A percentile compares a stretch with the other conserved stretches of the same genome.
phyloP scores from a whole-genome alignment of 2,113 vertebrate genomes.

The Fukomys damarensis region DNA sequence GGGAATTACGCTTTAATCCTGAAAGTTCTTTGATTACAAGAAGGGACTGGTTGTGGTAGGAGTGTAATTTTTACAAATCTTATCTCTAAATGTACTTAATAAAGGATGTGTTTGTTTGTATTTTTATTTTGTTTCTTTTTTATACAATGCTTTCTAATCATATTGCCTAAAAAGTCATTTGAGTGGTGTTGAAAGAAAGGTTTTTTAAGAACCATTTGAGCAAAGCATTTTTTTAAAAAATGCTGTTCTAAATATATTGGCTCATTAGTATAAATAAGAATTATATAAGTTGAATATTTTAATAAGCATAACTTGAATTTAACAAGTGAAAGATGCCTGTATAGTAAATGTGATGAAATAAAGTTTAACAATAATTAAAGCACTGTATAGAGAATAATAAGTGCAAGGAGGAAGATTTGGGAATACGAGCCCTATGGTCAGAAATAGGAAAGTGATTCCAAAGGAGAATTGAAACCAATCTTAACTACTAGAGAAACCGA shows the following conservation, averaged over 20 bases:
- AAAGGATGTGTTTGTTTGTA: not conserved
- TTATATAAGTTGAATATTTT: not conserved
- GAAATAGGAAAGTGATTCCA: not conserved
- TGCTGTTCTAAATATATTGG: not conserved
- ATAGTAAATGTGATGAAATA: not conserved
- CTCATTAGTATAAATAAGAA: not conserved
- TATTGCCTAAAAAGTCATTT: not conserved
- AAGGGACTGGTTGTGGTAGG: not conserved
- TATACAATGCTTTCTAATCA: not conserved
- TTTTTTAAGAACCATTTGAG: conserved; percentile 6
- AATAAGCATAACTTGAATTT: conserved; percentile 5
- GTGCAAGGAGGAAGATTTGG: not conserved
- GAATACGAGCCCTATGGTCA: not conserved
- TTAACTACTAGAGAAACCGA: not conserved
- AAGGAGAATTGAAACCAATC: not conserved
- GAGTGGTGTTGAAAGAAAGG: not conserved
- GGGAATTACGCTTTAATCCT: not conserved
- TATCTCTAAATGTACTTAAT: not conserved
- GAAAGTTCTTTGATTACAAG: not conserved
- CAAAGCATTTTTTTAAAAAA: not conserved
- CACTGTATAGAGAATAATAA: not conserved
- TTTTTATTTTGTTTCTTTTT: not conserved
- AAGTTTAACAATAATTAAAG: not conserved
- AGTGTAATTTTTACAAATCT: not conserved
- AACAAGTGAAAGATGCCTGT: not conserved